Percentiles rank a stretch among this genome's conserved stretches.
Conservation (phyloP, 2,797 vertebrate species). For the Bradypodion ventrale region DNA sequence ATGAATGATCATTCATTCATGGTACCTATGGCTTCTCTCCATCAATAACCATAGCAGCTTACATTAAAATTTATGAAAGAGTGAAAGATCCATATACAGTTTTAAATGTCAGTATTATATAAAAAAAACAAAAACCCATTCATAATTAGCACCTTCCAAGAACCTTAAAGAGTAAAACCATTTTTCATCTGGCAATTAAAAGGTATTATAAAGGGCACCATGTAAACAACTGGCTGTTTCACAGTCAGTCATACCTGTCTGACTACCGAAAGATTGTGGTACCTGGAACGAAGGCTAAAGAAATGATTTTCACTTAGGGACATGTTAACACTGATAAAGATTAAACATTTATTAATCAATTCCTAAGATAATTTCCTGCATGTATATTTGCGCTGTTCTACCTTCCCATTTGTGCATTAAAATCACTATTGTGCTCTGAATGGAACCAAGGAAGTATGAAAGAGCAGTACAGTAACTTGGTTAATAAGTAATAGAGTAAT, state of each 20-base stretch:
- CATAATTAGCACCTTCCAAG: not conserved
- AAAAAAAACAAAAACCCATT: not conserved
- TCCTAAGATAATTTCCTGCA: not conserved
- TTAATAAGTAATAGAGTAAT: slow-evolving; percentile 38
- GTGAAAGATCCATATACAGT: too few species aligned
- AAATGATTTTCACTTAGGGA: not conserved
- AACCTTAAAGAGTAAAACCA: not conserved
- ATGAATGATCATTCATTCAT: not conserved
- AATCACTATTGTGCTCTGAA: not conserved
- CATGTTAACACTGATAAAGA: not conserved
- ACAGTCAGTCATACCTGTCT: not conserved
- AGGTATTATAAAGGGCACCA: not conserved
- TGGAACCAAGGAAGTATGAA: slow-evolving; percentile 23
- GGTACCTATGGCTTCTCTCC: not conserved
- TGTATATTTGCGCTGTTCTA: not conserved
- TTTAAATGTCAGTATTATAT: too few species aligned
- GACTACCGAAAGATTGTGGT: not conserved
- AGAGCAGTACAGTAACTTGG: not conserved
- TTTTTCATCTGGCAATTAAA: not conserved
- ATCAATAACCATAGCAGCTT: not conserved
- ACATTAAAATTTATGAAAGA: too few species aligned
- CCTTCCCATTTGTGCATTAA: slow-evolving; percentile 18
- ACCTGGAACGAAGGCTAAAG: not conserved
- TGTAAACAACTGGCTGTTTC: not conserved
- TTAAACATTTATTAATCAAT: not conserved